Percentiles rank a stretch among this genome's conserved stretches.
phyloP scores from a whole-genome alignment of 2,888 invertebrate species.

The Seira ritae region DNA sequence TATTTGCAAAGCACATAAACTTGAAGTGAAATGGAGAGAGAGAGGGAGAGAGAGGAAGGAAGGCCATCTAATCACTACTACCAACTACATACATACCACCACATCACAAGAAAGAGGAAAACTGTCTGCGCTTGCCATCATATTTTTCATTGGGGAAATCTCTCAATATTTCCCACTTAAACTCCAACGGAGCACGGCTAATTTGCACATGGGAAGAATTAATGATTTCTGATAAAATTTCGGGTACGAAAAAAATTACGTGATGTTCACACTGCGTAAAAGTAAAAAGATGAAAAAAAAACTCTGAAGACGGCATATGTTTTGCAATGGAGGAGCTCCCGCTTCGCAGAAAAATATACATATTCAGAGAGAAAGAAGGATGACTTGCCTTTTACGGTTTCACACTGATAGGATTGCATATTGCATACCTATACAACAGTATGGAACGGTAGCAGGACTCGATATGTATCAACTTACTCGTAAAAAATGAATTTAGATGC shows the following conservation, averaged over 20 bases:
- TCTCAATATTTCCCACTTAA: conserved; percentile 44
- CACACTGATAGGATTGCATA: no score
- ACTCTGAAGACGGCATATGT: background rate
- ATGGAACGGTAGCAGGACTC: no score
- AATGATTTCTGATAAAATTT: conserved; percentile 50
- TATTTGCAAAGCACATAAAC: background rate
- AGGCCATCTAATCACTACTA: no score
- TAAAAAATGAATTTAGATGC: no score
- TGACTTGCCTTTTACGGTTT: background rate
- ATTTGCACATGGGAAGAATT: conserved; percentile 55
- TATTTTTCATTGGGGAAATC: conserved; percentile 27
- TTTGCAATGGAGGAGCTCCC: no score
- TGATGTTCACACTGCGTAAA: conserved; percentile 44
- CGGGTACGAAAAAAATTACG: conserved; percentile 27
- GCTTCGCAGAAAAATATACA: no score
- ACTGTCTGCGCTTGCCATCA: conserved; percentile 2
- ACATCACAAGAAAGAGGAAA: background rate
- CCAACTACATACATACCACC: background rate
- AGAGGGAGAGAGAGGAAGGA: background rate
- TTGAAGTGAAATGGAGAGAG: background rate
- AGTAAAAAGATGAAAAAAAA: conserved; percentile 25
- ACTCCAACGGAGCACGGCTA: conserved; percentile 56
- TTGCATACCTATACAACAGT: no score
- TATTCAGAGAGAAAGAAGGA: background rate
- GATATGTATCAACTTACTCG: no score